Conservation (phyloP, 2,888 invertebrate species). For the Synergus umbraculus region DNA sequence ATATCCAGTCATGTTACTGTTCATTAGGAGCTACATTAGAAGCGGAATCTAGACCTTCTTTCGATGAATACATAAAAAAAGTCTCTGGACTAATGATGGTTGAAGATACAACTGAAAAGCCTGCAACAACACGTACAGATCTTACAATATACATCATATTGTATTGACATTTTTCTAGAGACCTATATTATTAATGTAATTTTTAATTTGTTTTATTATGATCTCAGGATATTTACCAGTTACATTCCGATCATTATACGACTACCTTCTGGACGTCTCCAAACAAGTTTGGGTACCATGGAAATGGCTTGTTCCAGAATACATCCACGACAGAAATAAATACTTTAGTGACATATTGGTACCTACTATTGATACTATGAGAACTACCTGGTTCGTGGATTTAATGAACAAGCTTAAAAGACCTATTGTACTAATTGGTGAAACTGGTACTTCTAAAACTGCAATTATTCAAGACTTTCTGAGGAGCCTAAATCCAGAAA, state of each 20-base stretch:
- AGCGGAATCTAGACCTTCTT: constrained; percentile 83
- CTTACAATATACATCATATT: neutral
- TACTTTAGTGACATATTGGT: constrained; percentile 92
- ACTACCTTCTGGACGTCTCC: constrained; percentile 87
- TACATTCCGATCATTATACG: constrained; percentile 85
- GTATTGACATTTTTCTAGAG: too few species aligned
- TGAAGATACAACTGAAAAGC: constrained; percentile 83
- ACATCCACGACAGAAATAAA: constrained; percentile 84
- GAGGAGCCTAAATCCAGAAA: constrained; percentile 83
- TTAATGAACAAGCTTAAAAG: constrained; percentile 87
- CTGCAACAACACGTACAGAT: constrained; percentile 81
- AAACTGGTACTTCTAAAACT: constrained; percentile 95
- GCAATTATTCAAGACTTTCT: constrained; percentile 92
- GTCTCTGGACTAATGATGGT: constrained; percentile 84
- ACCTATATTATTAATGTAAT: neutral
- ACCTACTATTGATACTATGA: constrained; percentile 92
- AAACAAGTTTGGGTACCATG: constrained; percentile 89
- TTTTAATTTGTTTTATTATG: neutral
- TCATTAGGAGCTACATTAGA: constrained; percentile 90
- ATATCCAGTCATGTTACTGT: constrained; percentile 86
- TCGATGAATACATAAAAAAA: constrained; percentile 89
- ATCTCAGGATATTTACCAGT: constrained; percentile 85
- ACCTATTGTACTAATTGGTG: constrained; percentile 92
- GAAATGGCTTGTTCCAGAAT: constrained; percentile 88
- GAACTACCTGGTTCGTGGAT: constrained; percentile 87